Base-by-base conservation (phyloP, 2,113 vertebrate species). In the Nematolebias whitei region DNA sequence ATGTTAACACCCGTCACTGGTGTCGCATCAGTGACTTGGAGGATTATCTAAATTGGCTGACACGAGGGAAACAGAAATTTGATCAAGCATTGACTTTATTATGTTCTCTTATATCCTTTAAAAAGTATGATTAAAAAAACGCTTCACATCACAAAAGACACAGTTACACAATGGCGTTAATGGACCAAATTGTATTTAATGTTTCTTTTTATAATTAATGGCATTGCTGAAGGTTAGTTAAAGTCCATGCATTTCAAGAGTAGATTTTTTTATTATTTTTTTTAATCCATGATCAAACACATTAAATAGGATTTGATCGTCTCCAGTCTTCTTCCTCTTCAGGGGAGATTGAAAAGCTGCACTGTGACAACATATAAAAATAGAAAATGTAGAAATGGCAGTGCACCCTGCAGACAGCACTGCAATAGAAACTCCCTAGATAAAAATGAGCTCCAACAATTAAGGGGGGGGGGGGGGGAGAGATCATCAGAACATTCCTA, bases 41-140 rank as follows among this genome's bases (percentile, higher is more conserved):
- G 48, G 63, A 74, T 75, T 75, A 69, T 55, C 39, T 63, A 56
- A 75, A 73, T 64, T 61, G 67, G 50, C 58, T 60, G 32, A 72
- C 47, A 52, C 4, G 26, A 24, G 59, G 57, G 66, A 81, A 66
- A 52, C 63, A 18, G 48, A 50, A 10, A 55, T 65, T 63, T 76
- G 74, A 80, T 84, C 52, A 76, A 63, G 69, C 57, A 22, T 0
- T 29, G 44, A 58, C 39, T 75, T 59, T 52, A 51, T 54, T 76
- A 9, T 54, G 41, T 71, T 75, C 26, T 38, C 11, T 54, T 38
- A 50, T n/a, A 29, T 63, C 51, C 32, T 43, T 43, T 26, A 12
- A 13, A 63, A 54, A 41, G 44, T 39, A 23, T 24, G 51, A 63
- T 23, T 11, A 54, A 35, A 55, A 54, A 56, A 39, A 24, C 18